Base-by-base conservation (phyloP, 2,888 invertebrate species). In the Polyommatus iphigenia region DNA sequence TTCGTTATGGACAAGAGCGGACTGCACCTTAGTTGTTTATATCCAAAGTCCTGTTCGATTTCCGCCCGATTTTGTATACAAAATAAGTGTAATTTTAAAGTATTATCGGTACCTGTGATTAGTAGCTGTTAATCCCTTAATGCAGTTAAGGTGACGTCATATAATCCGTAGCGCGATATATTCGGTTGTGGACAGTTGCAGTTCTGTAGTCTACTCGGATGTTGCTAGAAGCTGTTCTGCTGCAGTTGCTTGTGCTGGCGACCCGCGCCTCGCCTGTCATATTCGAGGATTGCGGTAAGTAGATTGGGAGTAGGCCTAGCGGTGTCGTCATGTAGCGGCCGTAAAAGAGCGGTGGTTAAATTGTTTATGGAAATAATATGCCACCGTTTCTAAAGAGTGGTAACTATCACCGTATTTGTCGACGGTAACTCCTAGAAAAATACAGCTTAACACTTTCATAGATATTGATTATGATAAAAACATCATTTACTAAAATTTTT, bases 201-300 rank as follows among this genome's bases (percentile, higher is more conserved):
- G 81, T 79, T 80, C 80, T 79, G 80, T 78, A 80, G 77, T 78
- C 78, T 59, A 78, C 75, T 79, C 82, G 78, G 78, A 59, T 59
- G 41, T 50, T 57, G 41, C 79, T 82, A 82, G 83, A 89, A 89
- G 87, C 85, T 86, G 83, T 80, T 85, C 72, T 88, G 36, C 80
- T 88, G 77, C 85, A 82, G 76, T 79, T 88, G 24, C 79, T 81
- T 77, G 81, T 85, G 41, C 80, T 83, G 59, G 78, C 82, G 71
- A 85, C 82, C 77, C 79, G 84, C 73, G 86, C 86, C 67, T 86
- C 87, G 77, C 90, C 91, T 57, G 82, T 88, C 67, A 59, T 73
- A 41, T 92, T 91, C 81, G 87, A 89, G 85, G 91, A 91, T 81
- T 92, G 92, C 81, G 92, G 92, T 92, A 84, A 89, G 90, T 85